Percentiles rank a stretch among this genome's conserved stretches.
Conservation (phyloP, 2,888 invertebrate genomes). For the Dysmachus trigonus region DNA sequence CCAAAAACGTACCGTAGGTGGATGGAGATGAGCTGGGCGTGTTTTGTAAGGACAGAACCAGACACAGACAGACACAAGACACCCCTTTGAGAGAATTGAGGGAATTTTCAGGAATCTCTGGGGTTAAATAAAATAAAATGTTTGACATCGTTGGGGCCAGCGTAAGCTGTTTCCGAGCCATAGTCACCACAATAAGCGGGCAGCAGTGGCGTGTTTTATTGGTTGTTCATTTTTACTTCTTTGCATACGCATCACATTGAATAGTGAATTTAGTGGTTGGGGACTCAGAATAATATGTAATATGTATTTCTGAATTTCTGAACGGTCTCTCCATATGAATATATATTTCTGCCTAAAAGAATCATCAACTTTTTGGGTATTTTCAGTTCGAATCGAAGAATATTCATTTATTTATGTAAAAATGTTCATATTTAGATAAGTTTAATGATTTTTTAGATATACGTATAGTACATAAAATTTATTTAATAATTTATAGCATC, state of each 20-base stretch:
- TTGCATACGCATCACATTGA: background rate
- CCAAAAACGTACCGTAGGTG: background rate
- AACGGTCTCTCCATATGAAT: background rate
- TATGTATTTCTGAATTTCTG: background rate
- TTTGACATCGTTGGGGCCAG: background rate
- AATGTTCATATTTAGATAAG: background rate
- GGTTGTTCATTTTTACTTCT: background rate
- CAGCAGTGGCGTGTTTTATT: background rate
- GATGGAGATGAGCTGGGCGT: background rate
- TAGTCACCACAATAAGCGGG: background rate
- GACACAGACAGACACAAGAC: no score
- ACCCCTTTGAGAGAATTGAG: background rate
- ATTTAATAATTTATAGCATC: background rate
- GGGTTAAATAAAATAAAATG: background rate
- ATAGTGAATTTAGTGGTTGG: background rate
- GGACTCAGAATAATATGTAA: background rate
- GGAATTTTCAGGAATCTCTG: background rate
- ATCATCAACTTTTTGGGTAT: background rate
- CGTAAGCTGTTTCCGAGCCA: background rate
- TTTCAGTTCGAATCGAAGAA: background rate
- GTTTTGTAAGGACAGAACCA: background rate
- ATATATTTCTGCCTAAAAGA: background rate
- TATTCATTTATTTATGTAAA: background rate
- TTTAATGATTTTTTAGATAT: background rate
- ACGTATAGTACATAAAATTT: background rate